Evolutionary conservation across 2,113 vertebrate genomes (phyloP).

Genomic region (Amblyopsis rosae): DNA sequence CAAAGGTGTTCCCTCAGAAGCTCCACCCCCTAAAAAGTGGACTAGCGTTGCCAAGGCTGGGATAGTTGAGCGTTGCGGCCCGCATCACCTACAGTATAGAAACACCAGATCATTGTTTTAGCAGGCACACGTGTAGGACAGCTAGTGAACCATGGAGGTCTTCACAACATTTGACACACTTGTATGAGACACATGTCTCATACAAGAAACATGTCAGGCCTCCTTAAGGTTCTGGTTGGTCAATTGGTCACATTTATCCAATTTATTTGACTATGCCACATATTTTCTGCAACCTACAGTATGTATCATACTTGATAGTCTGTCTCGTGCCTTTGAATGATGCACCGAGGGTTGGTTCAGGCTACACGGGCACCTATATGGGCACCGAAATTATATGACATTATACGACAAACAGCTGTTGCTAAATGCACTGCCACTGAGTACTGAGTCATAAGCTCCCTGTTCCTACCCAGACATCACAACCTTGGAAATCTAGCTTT

Average conservation of each 20-base stretch:
- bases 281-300: constrained; percentile 12
- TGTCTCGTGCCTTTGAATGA: constrained; percentile 39
- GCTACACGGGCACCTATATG: constrained; percentile 53
- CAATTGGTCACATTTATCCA: background rate
- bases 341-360: constrained; percentile 37
- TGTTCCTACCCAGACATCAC: constrained; percentile 24
- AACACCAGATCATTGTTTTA: background rate
- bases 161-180: too few relatives aligned
- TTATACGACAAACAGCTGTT: constrained; percentile 55
- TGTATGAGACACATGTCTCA: constrained; percentile 24
- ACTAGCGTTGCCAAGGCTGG: too few relatives aligned
- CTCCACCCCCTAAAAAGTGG: too few relatives aligned
- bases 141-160: too few relatives aligned
- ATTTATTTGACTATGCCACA: background rate
- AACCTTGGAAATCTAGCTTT: constrained; percentile 41
- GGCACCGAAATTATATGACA: constrained; percentile 7
- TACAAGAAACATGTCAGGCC: background rate
- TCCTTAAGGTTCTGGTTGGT: constrained; percentile 15
- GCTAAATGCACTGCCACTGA: constrained; percentile 62
- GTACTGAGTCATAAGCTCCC: constrained; percentile 21
- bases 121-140: too few relatives aligned
- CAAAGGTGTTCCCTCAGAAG: too few relatives aligned
- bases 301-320: constrained; percentile 21
- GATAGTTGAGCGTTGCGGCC: too few relatives aligned
- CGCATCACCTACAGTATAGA: background rate